Evolutionary conservation across 2,797 vertebrate genomes (phyloP).

Genomic region (Lepus townsendii): DNA sequence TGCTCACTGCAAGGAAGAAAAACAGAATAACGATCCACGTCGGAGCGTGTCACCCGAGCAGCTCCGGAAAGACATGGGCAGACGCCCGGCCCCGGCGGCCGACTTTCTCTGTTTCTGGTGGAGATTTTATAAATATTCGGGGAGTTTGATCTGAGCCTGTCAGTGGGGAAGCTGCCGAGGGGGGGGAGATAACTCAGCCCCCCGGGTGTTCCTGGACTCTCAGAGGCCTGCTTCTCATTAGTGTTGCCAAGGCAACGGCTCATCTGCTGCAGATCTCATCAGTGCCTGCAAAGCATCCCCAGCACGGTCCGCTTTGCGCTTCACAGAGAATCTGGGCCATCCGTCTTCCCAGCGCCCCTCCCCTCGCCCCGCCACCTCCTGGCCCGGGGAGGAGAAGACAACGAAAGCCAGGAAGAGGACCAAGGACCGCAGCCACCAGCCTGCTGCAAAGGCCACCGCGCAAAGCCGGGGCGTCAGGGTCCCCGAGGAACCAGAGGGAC

Average conservation of each 20-base stretch:
- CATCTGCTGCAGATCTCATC: constrained; percentile 89
- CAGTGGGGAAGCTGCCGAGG: constrained; percentile 57
- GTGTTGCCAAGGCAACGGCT: constrained; percentile 87
- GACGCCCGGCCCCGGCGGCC: constrained; percentile 70
- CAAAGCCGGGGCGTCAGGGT: not conserved
- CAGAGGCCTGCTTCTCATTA: constrained; percentile 90
- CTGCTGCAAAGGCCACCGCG: not conserved
- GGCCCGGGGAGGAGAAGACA: not conserved
- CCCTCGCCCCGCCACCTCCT: not conserved
- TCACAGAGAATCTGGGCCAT: constrained; percentile 85
- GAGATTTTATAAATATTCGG: constrained; percentile 87
- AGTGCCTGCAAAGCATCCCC: constrained; percentile 86
- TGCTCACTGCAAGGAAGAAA: constrained; percentile 67
- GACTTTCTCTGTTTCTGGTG: constrained; percentile 86
- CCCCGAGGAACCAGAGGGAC: no score
- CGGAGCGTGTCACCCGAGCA: constrained; percentile 61
- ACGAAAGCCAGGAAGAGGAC: not conserved
- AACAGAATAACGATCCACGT: constrained; percentile 71
- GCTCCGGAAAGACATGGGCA: constrained; percentile 77
- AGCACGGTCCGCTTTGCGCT: constrained; percentile 85
- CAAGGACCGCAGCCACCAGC: not conserved
- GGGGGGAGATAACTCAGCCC: constrained; percentile 84
- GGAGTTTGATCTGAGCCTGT: constrained; percentile 80
- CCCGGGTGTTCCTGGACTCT: constrained; percentile 78
- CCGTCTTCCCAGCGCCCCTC: constrained; percentile 80